A percentile compares a stretch with the other conserved stretches of the same genome.
phyloP scores from a whole-genome alignment of 1,140 invertebrate species.

The Drosophila navojoa region DNA sequence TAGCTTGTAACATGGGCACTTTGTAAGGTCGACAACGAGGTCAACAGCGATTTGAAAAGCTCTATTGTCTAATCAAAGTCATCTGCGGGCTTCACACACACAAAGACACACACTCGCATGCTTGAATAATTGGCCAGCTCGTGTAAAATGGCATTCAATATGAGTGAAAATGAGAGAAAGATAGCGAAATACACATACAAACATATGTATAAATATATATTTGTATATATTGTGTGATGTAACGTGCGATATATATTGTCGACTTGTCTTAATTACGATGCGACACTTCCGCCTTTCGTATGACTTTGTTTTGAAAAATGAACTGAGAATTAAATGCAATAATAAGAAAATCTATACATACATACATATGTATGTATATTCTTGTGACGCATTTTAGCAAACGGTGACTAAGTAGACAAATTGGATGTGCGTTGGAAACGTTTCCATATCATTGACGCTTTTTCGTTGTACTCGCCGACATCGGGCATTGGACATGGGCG shows the following conservation, averaged over 20 bases:
- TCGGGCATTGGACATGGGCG: constrained; percentile 4
- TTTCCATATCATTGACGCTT: constrained; percentile 22
- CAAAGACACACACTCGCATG: constrained; percentile 5
- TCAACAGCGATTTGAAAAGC: constrained; percentile 62
- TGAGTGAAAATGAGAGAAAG: constrained; percentile 8
- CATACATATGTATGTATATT: background rate
- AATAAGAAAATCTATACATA: background rate
- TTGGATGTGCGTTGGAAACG: constrained; percentile 27
- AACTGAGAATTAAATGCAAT: constrained; percentile 14
- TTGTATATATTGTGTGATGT: constrained; percentile 10
- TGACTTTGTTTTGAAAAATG: constrained; percentile 14
- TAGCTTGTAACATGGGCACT: constrained; percentile 50
- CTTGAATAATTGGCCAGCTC: constrained; percentile 40
- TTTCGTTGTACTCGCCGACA: constrained; percentile 39
- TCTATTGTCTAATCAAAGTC: constrained; percentile 57
- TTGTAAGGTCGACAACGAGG: constrained; percentile 73
- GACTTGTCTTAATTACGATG: constrained; percentile 15
- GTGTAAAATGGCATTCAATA: constrained; percentile 25
- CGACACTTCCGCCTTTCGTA: constrained; percentile 33
- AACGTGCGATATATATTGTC: constrained; percentile 21
- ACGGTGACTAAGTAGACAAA: constrained; percentile 42
- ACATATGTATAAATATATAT: constrained; percentile 4
- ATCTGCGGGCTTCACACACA: constrained; percentile 31
- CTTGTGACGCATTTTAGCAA: constrained; percentile 48
- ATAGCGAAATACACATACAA: constrained; percentile 1